Base-by-base conservation (phyloP, 2,113 vertebrate genomes). In the Pterocles burchelli region DNA sequence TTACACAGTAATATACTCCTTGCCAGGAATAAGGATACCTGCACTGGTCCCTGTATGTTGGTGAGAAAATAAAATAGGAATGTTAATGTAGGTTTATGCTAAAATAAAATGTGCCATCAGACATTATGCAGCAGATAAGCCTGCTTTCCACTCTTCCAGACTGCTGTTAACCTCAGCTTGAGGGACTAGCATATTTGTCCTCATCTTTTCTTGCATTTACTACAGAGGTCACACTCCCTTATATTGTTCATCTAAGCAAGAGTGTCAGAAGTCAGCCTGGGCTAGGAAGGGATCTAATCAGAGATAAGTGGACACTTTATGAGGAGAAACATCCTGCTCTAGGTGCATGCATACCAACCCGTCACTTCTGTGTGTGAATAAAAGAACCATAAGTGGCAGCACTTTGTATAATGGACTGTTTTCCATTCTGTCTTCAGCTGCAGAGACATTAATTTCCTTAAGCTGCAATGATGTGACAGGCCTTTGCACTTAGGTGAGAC, bases 391-490 rank as follows among this genome's bases (percentile, higher is more conserved):
- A 89, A 83, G 48, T 77, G 54, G 14, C 36, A 85, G 33, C 55
- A 61, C 65, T 95, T 89, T 73, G 18, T 58, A 8, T 74, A 68
- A 89, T 17, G 34, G 54, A 34, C 41, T 78, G 33, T 46, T 86
- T 79, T 66, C 38, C 38, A 43, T 72, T 46, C n/a, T 73, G 57
- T 51, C 77, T 91, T 90, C 65, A 86, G 66, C 16, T 75, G 54
- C 78, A 78, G 59, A 88, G 66, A 68, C 33, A 66, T 91, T 93
- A 21, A 88, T 90, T 96, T 88, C 15, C 63, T 70, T 59, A 80
- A 73, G 34, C 43, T 72, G 46, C 54, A 76, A 16, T 28, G 81
- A 70, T 58, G 48, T 45, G 43, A 77, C 38, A 91, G 46, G 38
- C 28, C 22, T 75, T 83, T 73, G 34, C 1, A 0, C 54, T 76